Evolutionary conservation across 1,140 invertebrate genomes (phyloP), one percentile per base, ranked within the genome.

Genomic region (Drosophila ercepeae): DNA sequence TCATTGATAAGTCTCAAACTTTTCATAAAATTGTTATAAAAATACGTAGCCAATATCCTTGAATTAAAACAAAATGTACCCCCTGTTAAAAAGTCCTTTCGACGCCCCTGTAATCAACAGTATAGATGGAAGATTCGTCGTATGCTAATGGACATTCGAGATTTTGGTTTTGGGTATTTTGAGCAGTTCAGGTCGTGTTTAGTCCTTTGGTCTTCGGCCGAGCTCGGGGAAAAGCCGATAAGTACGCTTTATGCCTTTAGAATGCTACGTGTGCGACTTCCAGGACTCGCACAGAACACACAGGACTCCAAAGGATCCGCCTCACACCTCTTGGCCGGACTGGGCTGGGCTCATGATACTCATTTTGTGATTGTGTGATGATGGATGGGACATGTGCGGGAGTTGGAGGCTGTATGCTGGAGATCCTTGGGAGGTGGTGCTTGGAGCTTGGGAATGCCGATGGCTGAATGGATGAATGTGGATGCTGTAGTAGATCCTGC

Each of bases 111-210:
- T 14, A 6, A 14, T 14, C 1, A 6, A 19, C 14, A 4, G 39
- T 69, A 61, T 78, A 75, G 69, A 70, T 67, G 69, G 42, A 46
- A 73, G 36, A 39, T 48, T 58, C 69, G 70, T 55, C 75, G 83
- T 89, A 89, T 89, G 84, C 84, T 89, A 89, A 89, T 89, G 83
- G 83, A 89, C 83, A 89, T 89, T 89, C 75, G 83, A 89, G 84
- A 89, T 89, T 89, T 88, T 81, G 81, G 81, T 84, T 84, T 76
- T 84, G 84, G 63, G 84, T 89, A 89, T 89, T 83, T 82, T 89
- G 88, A 89, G 83, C 83, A 75, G 83, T 82, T 88, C 78, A 63
- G 79, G 65, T 84, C 51, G 53, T 63, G 75, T 64, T 68, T 54
- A 52, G 42, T 50, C 39, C 39, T 42, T 42, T 50, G 49, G 63